Evolutionary conservation across 2,888 invertebrate species (phyloP), one percentile per base, ranked within the genome.

Genomic region (Microctonus hyperodae): DNA sequence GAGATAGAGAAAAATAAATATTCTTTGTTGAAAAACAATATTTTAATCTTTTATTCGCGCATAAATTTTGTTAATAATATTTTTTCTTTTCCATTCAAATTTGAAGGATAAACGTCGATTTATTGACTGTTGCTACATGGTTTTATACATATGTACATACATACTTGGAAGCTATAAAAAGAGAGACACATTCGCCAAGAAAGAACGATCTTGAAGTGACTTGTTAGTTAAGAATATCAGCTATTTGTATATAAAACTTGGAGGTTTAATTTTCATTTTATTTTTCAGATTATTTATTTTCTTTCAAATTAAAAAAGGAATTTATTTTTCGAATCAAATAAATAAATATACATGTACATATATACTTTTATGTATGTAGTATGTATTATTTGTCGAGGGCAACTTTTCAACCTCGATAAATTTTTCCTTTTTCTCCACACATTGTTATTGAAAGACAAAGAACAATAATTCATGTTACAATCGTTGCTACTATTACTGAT

Each of bases 151-250:
- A 20, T 44, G 7, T 44, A 44, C n/a, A n/a, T n/a, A n/a, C n/a
- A n/a, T 10, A 51, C 25, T 25, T 16, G 55, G n/a, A 7, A 55
- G 28, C 33, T 55, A 55, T 31, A 55, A 55, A 31, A 25, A 55
- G 28, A 55, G 28, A 55, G 55, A 31, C 5, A 55, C 28, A 31
- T 55, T 55, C 55, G 31, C 28, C 28, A 31, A 55, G 55, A 55
- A 55, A 55, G 31, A 55, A 55, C 16, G 55, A 55, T 55, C 55
- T 55, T 55, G 55, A 31, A 55, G 16, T 44, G 44, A 44, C 28
- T 55, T 55, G 55, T 55, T 28, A 55, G 55, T 55, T 20, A 20
- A 55, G n/a, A n/a, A 31, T 55, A 31, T 31, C 31, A 28, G 55
- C 55, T 31, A 55, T 16, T 16, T 44, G 44, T 16, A 7, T 16